Base-by-base conservation (phyloP, 2,797 vertebrate genomes). In the Sparidentex hasta region DNA sequence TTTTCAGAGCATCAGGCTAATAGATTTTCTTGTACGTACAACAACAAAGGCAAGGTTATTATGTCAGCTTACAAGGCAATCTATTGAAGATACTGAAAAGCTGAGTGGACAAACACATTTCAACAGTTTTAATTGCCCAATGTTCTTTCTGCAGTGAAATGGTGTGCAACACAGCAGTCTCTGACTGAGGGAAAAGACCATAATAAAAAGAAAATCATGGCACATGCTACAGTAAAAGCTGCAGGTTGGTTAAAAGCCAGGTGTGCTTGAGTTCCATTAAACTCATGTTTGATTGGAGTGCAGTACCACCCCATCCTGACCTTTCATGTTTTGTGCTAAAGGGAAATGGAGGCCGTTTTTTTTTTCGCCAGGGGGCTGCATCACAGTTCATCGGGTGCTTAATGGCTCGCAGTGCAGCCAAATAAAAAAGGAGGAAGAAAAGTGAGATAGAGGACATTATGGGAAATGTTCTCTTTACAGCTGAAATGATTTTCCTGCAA, bases 401-500 rank as follows among this genome's bases (percentile, higher is more conserved):
- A 90, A 91, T 90, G 87, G 78, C 75, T 88, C 38, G 54, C 51
- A 63, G 54, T 62, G 67, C 50, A 83, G 78, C 87, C 83, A 87
- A 88, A 90, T 88, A 90, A 88, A 87, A 85, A 81, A 72, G 72
- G 72, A 79, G 58, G 68, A 81, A 71, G 76, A 73, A 87, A 84
- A 74, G 61, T 64, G 69, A 63, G 59, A 81, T 65, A 74, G 67
- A 44, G 69, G 75, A 82, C 85, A 88, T 88, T 86, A 83, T 72
- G 64, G 81, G 85, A 91, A 94, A 91, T 90, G 87, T 83, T 88
- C 82, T 72, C 64, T 82, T 54, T 74, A 74, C 78, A 57, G 76
- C 51, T 81, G 65, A 91, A 90, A 88, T 74, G 14, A 86, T 88
- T 90, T 38, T 88, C 67, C 70, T 78, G 76, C 74, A 89, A 92